phyloP scores from a whole-genome alignment of 2,888 invertebrate genomes.

The Priocnemis perturbator region DNA sequence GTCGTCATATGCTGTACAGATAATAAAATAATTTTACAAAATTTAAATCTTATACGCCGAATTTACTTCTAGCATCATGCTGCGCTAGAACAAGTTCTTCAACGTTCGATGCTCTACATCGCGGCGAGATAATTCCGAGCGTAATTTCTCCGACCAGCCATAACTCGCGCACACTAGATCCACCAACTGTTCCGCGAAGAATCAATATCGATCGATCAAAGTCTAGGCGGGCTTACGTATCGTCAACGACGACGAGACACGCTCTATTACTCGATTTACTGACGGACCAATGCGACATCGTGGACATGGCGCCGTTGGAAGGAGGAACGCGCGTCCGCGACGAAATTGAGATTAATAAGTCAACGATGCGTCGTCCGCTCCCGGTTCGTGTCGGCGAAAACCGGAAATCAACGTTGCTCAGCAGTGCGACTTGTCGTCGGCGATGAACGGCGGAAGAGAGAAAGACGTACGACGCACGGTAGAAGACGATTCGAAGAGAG shows the following conservation, averaged over 20 bases:
- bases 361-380: slow-evolving; percentile 5
- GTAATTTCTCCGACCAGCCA: slow-evolving; percentile 17
- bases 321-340: slow-evolving; percentile 4
- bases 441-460: background rate
- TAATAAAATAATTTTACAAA: too few species aligned
- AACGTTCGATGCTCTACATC: background rate
- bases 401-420: slow-evolving; percentile 16
- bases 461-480: background rate
- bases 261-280: too few species aligned
- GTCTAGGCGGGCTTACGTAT: too few species aligned
- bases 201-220: too few species aligned
- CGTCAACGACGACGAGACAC: too few species aligned
- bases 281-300: too few species aligned
- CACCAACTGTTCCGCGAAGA: too few species aligned
- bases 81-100: too few species aligned
- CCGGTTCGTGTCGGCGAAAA: slow-evolving; percentile 24
- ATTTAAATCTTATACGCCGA: too few species aligned
- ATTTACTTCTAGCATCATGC: too few species aligned
- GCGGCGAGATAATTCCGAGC: slow-evolving; percentile 9
- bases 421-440: background rate
- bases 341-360: slow-evolving; percentile 30
- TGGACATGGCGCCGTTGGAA: too few species aligned
- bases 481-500: background rate
- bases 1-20: too few species aligned
- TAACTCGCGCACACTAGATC: slow-evolving; percentile 3